A percentile compares a stretch with the other conserved stretches of the same genome.
These are phyloP conservation scores for Stenoptilia bipunctidactyla DNA, from an alignment of 2,888 invertebrate genomes.

Conservation along the genomic window DNA sequence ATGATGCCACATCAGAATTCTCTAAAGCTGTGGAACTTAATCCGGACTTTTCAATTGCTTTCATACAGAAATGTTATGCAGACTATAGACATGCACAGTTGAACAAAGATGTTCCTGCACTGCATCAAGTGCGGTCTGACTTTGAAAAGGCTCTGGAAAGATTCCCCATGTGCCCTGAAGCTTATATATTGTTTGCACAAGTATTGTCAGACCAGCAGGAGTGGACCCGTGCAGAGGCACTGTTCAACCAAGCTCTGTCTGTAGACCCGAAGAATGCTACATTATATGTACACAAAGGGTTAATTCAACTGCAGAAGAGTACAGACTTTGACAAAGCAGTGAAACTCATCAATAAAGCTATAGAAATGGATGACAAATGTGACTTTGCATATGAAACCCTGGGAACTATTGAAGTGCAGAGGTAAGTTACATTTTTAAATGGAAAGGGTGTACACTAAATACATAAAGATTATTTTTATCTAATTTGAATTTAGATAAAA, in stretches of 20 bases:
- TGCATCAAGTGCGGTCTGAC: constrained; percentile 76
- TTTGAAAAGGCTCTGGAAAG: constrained; percentile 83
- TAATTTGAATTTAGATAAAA: no score
- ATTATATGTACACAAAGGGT: constrained; percentile 88
- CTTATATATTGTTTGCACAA: constrained; percentile 91
- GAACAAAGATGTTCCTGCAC: constrained; percentile 70
- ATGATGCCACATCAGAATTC: constrained; percentile 86
- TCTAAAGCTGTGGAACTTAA: constrained; percentile 84
- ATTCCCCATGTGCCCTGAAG: constrained; percentile 89
- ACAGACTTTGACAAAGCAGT: constrained; percentile 86
- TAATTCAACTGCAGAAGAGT: constrained; percentile 87
- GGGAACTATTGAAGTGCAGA: constrained; percentile 94
- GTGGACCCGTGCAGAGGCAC: constrained; percentile 84
- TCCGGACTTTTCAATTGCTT: constrained; percentile 87
- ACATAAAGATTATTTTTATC: no score
- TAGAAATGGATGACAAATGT: constrained; percentile 91
- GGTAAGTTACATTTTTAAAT: constrained; percentile 55
- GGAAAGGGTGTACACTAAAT: neutral
- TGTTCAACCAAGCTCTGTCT: constrained; percentile 84
- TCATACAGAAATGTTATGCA: constrained; percentile 91
- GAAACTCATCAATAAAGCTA: constrained; percentile 82
- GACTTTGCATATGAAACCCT: constrained; percentile 96
- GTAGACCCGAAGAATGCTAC: constrained; percentile 89
- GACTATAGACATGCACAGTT: constrained; percentile 82
- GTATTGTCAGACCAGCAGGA: constrained; percentile 88